A percentile compares a stretch with the other conserved stretches of the same genome.
phyloP scores from a whole-genome alignment of 2,888 invertebrate species.

The Thereva nobilitata region DNA sequence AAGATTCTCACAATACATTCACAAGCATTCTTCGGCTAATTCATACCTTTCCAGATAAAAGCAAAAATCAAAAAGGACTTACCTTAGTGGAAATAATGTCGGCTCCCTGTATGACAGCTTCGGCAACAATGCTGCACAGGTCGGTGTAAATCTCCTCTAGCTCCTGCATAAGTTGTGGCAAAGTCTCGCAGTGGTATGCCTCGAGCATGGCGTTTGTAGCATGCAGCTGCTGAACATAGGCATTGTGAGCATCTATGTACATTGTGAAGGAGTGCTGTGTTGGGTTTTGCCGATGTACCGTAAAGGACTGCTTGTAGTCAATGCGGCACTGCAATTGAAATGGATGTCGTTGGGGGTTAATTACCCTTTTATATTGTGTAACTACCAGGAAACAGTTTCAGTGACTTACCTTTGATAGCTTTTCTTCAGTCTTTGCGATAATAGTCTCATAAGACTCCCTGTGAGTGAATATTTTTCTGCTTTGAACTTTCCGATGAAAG shows the following conservation, averaged over 20 bases:
- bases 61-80: slow-evolving; percentile 52
- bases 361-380: background rate
- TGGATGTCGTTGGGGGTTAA: slow-evolving; percentile 5
- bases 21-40: too few species aligned
- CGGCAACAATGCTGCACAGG: slow-evolving; percentile 83
- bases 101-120: slow-evolving; percentile 85
- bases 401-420: slow-evolving; percentile 67
- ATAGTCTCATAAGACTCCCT: slow-evolving; percentile 88
- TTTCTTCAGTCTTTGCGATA: slow-evolving; percentile 81
- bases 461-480: slow-evolving; percentile 86
- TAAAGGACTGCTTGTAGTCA: slow-evolving; percentile 85
- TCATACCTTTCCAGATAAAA: too few species aligned
- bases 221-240: slow-evolving; percentile 88
- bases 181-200: slow-evolving; percentile 81
- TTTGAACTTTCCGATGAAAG: slow-evolving; percentile 88
- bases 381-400: background rate
- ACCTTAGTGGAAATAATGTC: slow-evolving; percentile 83
- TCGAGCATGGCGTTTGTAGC: slow-evolving; percentile 93
- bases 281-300: slow-evolving; percentile 74
- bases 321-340: slow-evolving; percentile 72
- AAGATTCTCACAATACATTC: too few species aligned
- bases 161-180: slow-evolving; percentile 88
- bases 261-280: slow-evolving; percentile 72
- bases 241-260: slow-evolving; percentile 91
- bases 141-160: slow-evolving; percentile 91